A percentile compares a stretch with the other conserved stretches of the same genome.
These are phyloP conservation scores for Temnothorax nylanderi DNA, from an alignment of 1,140 invertebrate species.

Conservation along the genomic window DNA sequence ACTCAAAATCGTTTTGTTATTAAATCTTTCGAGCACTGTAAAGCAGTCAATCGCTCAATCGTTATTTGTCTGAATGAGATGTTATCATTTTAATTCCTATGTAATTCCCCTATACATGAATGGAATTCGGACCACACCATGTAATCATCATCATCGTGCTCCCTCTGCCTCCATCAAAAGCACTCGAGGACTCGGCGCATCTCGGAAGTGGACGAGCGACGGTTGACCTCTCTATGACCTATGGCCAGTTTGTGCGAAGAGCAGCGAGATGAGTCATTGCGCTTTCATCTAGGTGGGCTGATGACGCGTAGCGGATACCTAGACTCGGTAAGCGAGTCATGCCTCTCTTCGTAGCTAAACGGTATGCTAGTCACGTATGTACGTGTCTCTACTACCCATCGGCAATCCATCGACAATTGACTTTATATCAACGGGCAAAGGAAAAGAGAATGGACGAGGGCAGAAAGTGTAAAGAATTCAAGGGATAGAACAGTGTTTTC, in stretches of 20 bases:
- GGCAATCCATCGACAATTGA: not conserved
- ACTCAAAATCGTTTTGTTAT: not conserved
- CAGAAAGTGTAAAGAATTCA: constrained; percentile 26
- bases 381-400: constrained; percentile 62
- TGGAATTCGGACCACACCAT: constrained; percentile 2
- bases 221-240: constrained; percentile 68
- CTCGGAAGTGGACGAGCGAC: constrained; percentile 40
- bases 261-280: constrained; percentile 72
- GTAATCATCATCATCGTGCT: constrained; percentile 40
- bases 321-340: constrained; percentile 75
- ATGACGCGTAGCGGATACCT: constrained; percentile 73
- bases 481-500: constrained; percentile 10
- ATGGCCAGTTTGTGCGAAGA: constrained; percentile 44
- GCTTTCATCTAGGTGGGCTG: constrained; percentile 74
- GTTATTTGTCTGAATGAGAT: not conserved
- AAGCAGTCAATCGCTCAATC: not conserved
- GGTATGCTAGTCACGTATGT: constrained; percentile 77
- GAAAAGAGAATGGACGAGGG: constrained; percentile 1
- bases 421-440: constrained; percentile 2
- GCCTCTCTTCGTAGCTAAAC: constrained; percentile 70
- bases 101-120: not conserved
- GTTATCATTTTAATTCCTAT: constrained; percentile 23
- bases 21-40: not conserved
- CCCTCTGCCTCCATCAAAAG: constrained; percentile 17
- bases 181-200: constrained; percentile 20